Evolutionary conservation across 2,797 vertebrate species (phyloP), one percentile per base, ranked within the genome.

Genomic region (Schizothorax lantsangensis): DNA sequence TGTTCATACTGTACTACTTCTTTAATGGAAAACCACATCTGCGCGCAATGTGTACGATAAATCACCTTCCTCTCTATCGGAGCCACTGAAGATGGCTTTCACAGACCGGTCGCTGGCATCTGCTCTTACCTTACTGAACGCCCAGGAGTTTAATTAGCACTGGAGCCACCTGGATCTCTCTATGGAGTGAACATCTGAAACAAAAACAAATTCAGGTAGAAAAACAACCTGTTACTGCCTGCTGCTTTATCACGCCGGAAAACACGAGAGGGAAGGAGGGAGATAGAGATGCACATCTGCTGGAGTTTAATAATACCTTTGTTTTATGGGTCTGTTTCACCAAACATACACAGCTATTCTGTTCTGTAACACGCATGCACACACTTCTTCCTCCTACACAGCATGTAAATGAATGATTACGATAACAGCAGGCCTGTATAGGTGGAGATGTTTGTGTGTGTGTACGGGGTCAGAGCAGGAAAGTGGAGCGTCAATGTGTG

Each of bases 111-210:
- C 88, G 83, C 64, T 62, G 26, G 75, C 85, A 87, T 88, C 88
- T 62, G 84, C 83, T 89, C 88, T 85, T 81, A 86, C 88, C 78
- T 79, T 81, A 52, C 33, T 62, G 59, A 85, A 89, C 87, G 73
- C 89, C 89, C 89, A 45, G 4, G 89, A 88, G 89, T 83, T 87
- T 89, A 87, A 90, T 90, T 90, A 90, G 79, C 78, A 84, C 38
- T 87, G 89, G 81, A 90, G 87, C 87, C 89, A 89, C 89, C 87
- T 88, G 89, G 86, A 88, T 89, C 79, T 88, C 89, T 90, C 88
- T 17, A 68, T 75, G 80, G 88, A 88, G 69, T 23, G 66, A 43
- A 74, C 74, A 83, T 85, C 83, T 62, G 84, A 89, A 88, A 89
- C 86, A 90, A 89, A 88, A 90, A 88, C 88, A 83, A 84, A 87